These are phyloP conservation scores for Neotoxoptera formosana DNA, from an alignment of 1,140 invertebrate species.

Conservation along the genomic window DNA sequence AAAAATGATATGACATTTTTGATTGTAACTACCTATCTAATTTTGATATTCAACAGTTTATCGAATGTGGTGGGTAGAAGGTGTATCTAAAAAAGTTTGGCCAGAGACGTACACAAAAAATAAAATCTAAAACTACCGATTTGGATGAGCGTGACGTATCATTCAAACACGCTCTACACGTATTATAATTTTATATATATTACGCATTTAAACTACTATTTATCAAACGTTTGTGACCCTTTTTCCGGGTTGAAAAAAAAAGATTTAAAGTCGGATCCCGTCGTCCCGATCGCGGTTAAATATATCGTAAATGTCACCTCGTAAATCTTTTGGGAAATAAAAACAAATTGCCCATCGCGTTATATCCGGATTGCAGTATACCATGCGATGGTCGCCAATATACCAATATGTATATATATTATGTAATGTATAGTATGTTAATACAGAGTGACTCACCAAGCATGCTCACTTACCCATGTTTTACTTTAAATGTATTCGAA, in stretches of 20 bases:
- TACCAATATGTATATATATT: no score
- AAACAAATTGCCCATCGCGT: conserved; percentile 13
- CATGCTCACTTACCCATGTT: no score
- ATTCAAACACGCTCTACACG: background rate
- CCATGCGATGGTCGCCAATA: background rate
- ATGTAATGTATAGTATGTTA: background rate
- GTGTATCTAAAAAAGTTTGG: background rate
- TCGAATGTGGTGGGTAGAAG: no score
- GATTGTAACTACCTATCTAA: no score
- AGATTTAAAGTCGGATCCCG: background rate
- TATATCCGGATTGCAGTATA: background rate
- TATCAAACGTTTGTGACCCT: background rate
- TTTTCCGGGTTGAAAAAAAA: background rate
- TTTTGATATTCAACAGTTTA: no score
- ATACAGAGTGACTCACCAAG: no score
- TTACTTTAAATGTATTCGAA: no score
- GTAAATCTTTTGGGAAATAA: background rate
- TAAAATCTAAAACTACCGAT: background rate
- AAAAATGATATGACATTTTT: no score
- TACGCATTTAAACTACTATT: background rate
- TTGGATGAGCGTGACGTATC: background rate
- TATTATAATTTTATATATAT: background rate
- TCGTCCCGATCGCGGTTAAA: background rate
- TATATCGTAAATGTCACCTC: background rate
- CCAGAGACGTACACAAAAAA: background rate